Conservation (phyloP, 2,888 invertebrate species). For the Amitus sp. region DNA sequence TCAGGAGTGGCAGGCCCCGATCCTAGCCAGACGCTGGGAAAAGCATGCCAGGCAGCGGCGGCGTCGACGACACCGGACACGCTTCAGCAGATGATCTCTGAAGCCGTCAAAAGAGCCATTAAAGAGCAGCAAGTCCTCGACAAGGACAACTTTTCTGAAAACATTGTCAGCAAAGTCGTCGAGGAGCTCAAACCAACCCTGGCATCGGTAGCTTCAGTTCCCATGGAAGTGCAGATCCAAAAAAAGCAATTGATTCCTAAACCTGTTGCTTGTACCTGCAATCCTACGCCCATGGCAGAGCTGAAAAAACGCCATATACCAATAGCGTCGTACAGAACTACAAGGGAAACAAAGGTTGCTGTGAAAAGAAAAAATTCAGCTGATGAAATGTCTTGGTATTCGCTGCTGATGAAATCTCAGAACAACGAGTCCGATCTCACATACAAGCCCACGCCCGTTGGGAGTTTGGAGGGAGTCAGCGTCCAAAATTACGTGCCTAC, state of each 20-base stretch:
- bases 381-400: slow-evolving; percentile 52
- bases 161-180: slow-evolving; percentile 68
- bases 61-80: slow-evolving; percentile 68
- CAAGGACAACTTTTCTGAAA: slow-evolving; percentile 66
- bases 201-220: slow-evolving; percentile 20
- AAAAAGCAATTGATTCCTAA: slow-evolving; percentile 47
- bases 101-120: slow-evolving; percentile 72
- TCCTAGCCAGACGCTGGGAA: slow-evolving; percentile 41
- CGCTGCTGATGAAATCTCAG: slow-evolving; percentile 44
- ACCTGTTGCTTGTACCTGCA: slow-evolving; percentile 66
- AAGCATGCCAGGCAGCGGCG: slow-evolving; percentile 46
- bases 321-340: slow-evolving; percentile 58
- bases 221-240: slow-evolving; percentile 1
- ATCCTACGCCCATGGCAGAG: slow-evolving; percentile 75
- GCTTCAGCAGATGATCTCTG: slow-evolving; percentile 71
- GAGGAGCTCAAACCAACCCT: slow-evolving; percentile 65
- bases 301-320: slow-evolving; percentile 66
- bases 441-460: slow-evolving; percentile 59
- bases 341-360: slow-evolving; percentile 56
- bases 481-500: slow-evolving; percentile 56
- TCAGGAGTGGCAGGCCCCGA: slow-evolving; percentile 22
- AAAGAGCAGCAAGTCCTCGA: slow-evolving; percentile 66
- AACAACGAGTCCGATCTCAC: slow-evolving; percentile 43
- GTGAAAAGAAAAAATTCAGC: slow-evolving; percentile 59
- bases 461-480: slow-evolving; percentile 37